phyloP scores from a whole-genome alignment of 2,888 invertebrate species.

The Frankliniella intonsa region DNA sequence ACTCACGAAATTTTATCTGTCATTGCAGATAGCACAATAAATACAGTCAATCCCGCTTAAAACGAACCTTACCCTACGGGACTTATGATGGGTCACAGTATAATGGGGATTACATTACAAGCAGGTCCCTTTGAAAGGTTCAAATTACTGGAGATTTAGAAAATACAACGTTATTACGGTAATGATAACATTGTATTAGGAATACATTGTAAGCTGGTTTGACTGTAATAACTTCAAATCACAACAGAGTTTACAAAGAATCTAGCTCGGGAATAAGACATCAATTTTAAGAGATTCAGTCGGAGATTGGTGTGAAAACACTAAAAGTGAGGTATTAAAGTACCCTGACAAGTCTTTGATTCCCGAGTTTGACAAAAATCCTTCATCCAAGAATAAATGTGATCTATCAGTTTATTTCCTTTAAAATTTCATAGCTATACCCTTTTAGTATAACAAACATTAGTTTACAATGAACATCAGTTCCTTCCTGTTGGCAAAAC shows the following conservation, averaged over 20 bases:
- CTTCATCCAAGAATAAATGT: not conserved
- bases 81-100: too few relatives aligned
- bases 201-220: too few relatives aligned
- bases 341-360: not conserved
- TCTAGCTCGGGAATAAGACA: not conserved
- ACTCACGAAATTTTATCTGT: too few relatives aligned
- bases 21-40: too few relatives aligned
- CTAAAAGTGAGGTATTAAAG: not conserved
- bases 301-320: not conserved
- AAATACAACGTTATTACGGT: not conserved
- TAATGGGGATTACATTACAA: too few relatives aligned
- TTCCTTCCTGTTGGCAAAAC: not conserved
- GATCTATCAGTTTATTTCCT: slow-evolving; percentile 3
- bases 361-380: not conserved
- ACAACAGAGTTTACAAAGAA: too few relatives aligned
- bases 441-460: not conserved
- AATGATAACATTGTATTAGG: not conserved
- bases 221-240: too few relatives aligned
- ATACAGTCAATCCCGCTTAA: too few relatives aligned
- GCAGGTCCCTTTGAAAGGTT: too few relatives aligned
- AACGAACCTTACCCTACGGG: too few relatives aligned
- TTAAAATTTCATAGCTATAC: not conserved
- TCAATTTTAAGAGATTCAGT: not conserved
- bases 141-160: not conserved
- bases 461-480: not conserved